Conservation (phyloP, 1,140 invertebrate species). For the Pseudomyrmex flavicornis region DNA sequence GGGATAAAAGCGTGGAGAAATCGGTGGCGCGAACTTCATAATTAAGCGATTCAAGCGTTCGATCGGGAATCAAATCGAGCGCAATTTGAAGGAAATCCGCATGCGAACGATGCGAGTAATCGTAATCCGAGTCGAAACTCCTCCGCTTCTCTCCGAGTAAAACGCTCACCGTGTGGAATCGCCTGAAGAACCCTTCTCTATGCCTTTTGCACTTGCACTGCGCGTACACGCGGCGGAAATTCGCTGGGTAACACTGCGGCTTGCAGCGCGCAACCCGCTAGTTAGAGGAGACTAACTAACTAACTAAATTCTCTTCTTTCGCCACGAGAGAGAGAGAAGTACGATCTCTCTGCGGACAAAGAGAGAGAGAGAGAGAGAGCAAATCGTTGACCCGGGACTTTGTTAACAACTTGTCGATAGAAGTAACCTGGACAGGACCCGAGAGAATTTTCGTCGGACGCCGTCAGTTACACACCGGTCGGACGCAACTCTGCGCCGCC, state of each 20-base stretch:
- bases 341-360: background rate
- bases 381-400: conserved; percentile 14
- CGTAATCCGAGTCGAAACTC: conserved; percentile 1
- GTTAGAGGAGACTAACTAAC: conserved; percentile 34
- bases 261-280: background rate
- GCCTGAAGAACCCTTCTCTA: conserved; percentile 1
- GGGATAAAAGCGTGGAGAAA: background rate
- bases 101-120: conserved; percentile 30
- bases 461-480: conserved; percentile 1
- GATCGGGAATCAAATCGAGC: background rate
- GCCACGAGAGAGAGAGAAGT: too few relatives aligned
- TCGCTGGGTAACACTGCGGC: background rate
- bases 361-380: background rate
- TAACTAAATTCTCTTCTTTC: background rate
- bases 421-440: background rate
- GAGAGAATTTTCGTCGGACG: background rate
- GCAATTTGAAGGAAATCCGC: background rate
- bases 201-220: conserved; percentile 4
- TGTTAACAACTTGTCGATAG: conserved; percentile 32
- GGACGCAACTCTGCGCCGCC: background rate
- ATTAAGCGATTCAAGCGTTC: conserved; percentile 4
- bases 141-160: background rate
- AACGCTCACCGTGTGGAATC: conserved; percentile 26
- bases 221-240: conserved; percentile 13
- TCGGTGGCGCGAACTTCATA: background rate